phyloP scores from a whole-genome alignment of 37 sponge, comb jelly and placozoan species.

The Halisarca cf. caerulea region DNA sequence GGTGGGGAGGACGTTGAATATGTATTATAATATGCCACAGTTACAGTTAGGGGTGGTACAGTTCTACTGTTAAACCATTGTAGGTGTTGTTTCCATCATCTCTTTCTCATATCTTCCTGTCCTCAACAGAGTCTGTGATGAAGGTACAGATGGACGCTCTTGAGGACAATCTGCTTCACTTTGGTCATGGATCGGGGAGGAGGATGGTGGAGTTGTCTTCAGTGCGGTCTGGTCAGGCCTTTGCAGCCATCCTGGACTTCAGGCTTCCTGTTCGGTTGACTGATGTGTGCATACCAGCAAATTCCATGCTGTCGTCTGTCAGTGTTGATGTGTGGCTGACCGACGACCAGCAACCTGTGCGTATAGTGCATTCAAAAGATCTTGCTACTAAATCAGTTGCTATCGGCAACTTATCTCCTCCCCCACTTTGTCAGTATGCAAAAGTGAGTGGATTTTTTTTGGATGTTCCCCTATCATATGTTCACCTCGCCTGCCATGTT shows the following conservation, averaged over 20 bases:
- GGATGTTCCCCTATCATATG: not conserved
- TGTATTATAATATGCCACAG: too few relatives aligned
- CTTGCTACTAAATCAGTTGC: conserved; percentile 56
- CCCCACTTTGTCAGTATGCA: conserved; percentile 75
- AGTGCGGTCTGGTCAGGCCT: conserved; percentile 63
- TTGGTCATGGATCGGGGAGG: too few relatives aligned
- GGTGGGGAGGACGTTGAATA: too few relatives aligned
- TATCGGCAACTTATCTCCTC: conserved; percentile 76
- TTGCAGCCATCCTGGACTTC: conserved; percentile 65
- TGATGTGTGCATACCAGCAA: conserved; percentile 71
- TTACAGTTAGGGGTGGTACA: too few relatives aligned
- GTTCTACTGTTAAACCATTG: too few relatives aligned
- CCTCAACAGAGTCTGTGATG: not conserved
- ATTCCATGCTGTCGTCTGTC: conserved; percentile 57
- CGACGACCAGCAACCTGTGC: conserved; percentile 43
- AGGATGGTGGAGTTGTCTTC: conserved; percentile 43
- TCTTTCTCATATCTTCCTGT: too few relatives aligned
- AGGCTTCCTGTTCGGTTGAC: conserved; percentile 54
- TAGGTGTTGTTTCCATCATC: too few relatives aligned
- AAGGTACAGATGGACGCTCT: conserved; percentile 36
- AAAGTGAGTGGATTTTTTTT: conserved; percentile 46
- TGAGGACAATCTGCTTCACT: not conserved
- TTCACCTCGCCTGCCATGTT: not conserved
- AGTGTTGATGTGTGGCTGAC: conserved; percentile 78
- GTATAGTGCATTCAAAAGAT: conserved; percentile 70